These are phyloP conservation scores for Aldrovandia affinis DNA, from an alignment of 2,797 vertebrate genomes.

Conservation along the genomic window DNA sequence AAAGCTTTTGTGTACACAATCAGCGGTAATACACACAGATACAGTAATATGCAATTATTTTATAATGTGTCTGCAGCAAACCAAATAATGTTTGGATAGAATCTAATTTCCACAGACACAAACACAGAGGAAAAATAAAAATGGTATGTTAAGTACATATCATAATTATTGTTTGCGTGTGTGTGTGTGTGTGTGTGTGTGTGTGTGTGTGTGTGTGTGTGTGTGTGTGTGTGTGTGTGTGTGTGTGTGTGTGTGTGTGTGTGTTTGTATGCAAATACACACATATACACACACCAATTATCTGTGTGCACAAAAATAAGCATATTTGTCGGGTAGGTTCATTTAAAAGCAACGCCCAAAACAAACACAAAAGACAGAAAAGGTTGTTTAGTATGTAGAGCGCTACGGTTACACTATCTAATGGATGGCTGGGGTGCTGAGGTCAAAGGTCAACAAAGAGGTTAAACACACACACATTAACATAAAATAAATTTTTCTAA, in stretches of 20 bases:
- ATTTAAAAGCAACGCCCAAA: constrained; percentile 20
- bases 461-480: constrained; percentile 18
- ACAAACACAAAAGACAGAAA: constrained; percentile 24
- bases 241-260: too few relatives aligned
- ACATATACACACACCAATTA: not conserved
- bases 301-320: not conserved
- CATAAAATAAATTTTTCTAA: not conserved
- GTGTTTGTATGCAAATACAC: not conserved
- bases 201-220: too few relatives aligned
- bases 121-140: not conserved
- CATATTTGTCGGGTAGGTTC: not conserved
- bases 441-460: constrained; percentile 12
- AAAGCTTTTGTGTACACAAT: not conserved
- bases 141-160: too few relatives aligned
- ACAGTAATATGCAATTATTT: not conserved
- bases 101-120: not conserved
- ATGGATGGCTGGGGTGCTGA: constrained; percentile 27
- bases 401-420: not conserved
- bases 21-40: not conserved
- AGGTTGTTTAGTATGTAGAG: constrained; percentile 28
- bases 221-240: too few relatives aligned
- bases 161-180: too few relatives aligned
- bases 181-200: too few relatives aligned
- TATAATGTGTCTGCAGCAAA: not conserved
- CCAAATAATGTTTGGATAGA: not conserved